Conservation (phyloP, 1,140 invertebrate species). For the Agraylea sexmaculata region DNA sequence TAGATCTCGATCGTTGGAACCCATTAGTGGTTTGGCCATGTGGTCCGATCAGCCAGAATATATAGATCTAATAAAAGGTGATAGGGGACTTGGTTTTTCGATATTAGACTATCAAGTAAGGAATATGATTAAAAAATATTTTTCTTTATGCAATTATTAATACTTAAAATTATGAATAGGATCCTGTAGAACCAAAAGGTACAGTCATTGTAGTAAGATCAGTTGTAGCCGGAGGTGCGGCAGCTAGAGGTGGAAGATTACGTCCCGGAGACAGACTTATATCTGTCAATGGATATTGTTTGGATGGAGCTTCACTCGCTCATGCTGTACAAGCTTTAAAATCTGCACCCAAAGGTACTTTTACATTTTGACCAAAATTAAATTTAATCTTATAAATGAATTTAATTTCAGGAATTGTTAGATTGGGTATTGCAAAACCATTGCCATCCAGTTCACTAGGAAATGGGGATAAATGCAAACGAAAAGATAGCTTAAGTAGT, state of each 20-base stretch:
- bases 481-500: slow-evolving; percentile 41
- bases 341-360: slow-evolving; percentile 57
- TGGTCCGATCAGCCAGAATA: slow-evolving; percentile 74
- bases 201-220: slow-evolving; percentile 84
- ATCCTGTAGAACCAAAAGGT: slow-evolving; percentile 65
- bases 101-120: slow-evolving; percentile 83
- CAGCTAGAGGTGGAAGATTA: slow-evolving; percentile 65
- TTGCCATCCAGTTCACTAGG: slow-evolving; percentile 55
- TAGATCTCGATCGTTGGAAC: slow-evolving; percentile 71
- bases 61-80: slow-evolving; percentile 72
- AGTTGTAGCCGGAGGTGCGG: slow-evolving; percentile 74
- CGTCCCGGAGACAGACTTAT: slow-evolving; percentile 78
- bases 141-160: slow-evolving; percentile 1
- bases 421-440: slow-evolving; percentile 78
- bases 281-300: slow-evolving; percentile 67
- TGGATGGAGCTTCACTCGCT: slow-evolving; percentile 66
- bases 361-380: slow-evolving; percentile 6
- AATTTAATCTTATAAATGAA: slow-evolving; percentile 17
- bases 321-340: slow-evolving; percentile 73
- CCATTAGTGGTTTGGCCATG: slow-evolving; percentile 74
- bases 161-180: slow-evolving; percentile 34
- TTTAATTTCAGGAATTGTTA: slow-evolving; percentile 44
- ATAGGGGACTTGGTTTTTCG: slow-evolving; percentile 78
- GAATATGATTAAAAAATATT: neutral
- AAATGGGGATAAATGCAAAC: slow-evolving; percentile 30